phyloP scores from a whole-genome alignment of 2,113 vertebrate genomes.

The Empidonax traillii region DNA sequence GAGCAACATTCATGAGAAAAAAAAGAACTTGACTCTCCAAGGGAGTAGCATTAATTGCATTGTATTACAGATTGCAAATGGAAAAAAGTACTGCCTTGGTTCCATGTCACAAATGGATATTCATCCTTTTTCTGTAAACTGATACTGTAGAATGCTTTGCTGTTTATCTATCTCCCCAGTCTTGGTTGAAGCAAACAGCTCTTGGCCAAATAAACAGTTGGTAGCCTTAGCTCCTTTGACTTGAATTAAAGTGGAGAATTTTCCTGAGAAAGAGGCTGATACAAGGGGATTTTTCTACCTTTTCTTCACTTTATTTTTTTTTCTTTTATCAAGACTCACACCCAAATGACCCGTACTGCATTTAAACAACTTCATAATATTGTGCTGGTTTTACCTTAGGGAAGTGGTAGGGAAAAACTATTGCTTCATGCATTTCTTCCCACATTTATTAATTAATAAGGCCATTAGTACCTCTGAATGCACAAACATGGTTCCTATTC shows the following conservation, averaged over 20 bases:
- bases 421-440: not conserved
- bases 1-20: not conserved
- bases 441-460: not conserved
- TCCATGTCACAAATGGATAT: not conserved
- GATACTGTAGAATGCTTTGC: not conserved
- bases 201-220: not conserved
- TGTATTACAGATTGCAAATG: not conserved
- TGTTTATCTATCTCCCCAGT: not conserved
- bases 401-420: not conserved
- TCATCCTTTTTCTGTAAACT: not conserved
- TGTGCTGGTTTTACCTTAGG: not conserved
- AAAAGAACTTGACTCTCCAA: not conserved
- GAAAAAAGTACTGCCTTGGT: not conserved
- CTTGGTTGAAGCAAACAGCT: not conserved
- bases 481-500: not conserved
- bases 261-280: not conserved
- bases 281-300: not conserved
- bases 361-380: not conserved
- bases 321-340: not conserved
- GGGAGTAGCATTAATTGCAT: not conserved
- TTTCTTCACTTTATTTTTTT: not conserved
- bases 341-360: not conserved
- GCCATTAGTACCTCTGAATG: not conserved
- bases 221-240: not conserved
- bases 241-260: not conserved